A percentile compares a stretch with the other conserved stretches of the same genome.
Evolutionary conservation across 2,113 vertebrate genomes (phyloP).

Genomic region (Natator depressus): DNA sequence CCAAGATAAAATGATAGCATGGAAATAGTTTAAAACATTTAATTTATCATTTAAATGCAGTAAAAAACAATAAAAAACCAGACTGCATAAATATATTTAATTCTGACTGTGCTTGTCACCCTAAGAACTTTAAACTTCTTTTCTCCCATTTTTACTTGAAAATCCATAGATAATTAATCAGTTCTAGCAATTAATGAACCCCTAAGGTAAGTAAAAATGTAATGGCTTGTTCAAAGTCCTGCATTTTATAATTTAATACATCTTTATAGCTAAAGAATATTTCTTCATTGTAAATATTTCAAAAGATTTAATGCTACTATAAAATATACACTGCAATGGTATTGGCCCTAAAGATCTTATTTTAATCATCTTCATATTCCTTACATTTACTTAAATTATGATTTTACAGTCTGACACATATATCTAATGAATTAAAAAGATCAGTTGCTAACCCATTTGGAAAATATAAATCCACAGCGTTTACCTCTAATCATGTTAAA

Average conservation of each 20-base stretch:
- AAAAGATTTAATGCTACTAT: constrained; percentile 59
- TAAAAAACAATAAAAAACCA: background rate
- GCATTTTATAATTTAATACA: constrained; percentile 34
- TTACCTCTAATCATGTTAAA: constrained; percentile 54
- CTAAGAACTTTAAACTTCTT: background rate
- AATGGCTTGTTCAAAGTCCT: constrained; percentile 49
- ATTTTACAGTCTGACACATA: constrained; percentile 59
- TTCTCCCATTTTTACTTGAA: constrained; percentile 44
- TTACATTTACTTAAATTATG: constrained; percentile 68
- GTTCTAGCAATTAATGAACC: constrained; percentile 60
- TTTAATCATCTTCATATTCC: constrained; percentile 57
- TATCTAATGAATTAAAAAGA: constrained; percentile 65
- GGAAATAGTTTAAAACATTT: constrained; percentile 19
- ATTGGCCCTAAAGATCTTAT: constrained; percentile 47
- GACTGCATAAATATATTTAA: constrained; percentile 17
- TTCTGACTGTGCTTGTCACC: background rate
- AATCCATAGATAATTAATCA: constrained; percentile 43
- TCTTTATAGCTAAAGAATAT: constrained; percentile 55
- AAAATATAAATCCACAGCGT: constrained; percentile 67
- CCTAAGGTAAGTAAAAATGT: constrained; percentile 59
- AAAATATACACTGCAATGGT: constrained; percentile 46
- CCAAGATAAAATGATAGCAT: background rate
- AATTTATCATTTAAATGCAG: constrained; percentile 32
- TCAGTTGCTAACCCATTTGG: constrained; percentile 57
- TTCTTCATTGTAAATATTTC: constrained; percentile 59